Base-by-base conservation (phyloP, 2,113 vertebrate species). In the Chamaea fasciata region DNA sequence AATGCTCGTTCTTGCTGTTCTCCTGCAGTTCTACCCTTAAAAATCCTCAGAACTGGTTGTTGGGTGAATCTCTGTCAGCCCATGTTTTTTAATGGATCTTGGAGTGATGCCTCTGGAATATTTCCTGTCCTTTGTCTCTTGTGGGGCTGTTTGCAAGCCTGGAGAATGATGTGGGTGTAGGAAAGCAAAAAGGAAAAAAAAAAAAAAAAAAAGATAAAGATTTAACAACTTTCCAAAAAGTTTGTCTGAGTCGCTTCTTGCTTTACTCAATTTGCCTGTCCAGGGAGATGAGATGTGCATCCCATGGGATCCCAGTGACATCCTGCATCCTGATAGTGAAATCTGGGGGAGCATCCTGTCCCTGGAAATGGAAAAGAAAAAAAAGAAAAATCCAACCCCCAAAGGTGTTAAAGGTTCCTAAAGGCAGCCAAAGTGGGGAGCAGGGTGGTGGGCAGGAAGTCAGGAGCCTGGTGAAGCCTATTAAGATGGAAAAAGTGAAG, bases 401-500 rank as follows among this genome's bases (percentile, higher is more conserved):
- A 37, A 86, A 73, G 4, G 52, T 90, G 56, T 64, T 49, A 56
- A 81, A 86, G 75, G 64, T 77, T 88, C 82, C 85, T 65, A 39
- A 77, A 90, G 6, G 59, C 24, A 31, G 75, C 56, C 26, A 71
- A 64, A 92, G 74, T 46, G 68, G 90, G 83, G 85, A 85, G 62
- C 31, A 67, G 57, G 30, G 76, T 30, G 2, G 10, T 71, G 85
- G 68, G 89, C 89, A 97, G 94, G 92, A 97, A 95, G 91, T 95
- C 91, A 50, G 81, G 89, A 95, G 96, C 93, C 92, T 83, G 55
- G 70, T 59, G 76, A 86, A 96, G 88, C 69, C 92, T 33, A 47
- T 68, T 94, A 68, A 89, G 83, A 96, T 91, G 94, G 95, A 94
- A 95, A 95, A 95, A 93, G 52, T 95, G 92, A 97, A 95, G 93